A percentile compares a stretch with the other conserved stretches of the same genome.
phyloP scores from a whole-genome alignment of 2,888 invertebrate genomes.

The Cosmia pyralina region DNA sequence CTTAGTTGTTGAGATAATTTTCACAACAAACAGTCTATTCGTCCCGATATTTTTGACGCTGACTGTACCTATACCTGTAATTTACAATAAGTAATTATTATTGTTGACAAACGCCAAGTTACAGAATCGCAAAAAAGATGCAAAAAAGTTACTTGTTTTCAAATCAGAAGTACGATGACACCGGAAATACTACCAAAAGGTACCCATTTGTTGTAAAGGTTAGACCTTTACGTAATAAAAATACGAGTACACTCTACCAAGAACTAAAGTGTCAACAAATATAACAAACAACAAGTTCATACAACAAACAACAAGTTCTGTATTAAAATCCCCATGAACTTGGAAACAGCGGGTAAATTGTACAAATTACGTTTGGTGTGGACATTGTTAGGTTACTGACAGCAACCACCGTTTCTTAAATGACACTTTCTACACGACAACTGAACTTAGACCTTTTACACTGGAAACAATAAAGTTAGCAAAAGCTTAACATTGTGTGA shows the following conservation, averaged over 20 bases:
- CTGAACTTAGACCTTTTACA: conserved; percentile 29
- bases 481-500: conserved; percentile 6
- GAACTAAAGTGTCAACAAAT: not conserved
- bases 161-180: too few relatives aligned
- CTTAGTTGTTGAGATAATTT: too few relatives aligned
- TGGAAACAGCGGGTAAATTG: not conserved
- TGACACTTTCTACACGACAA: conserved; percentile 17
- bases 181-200: too few relatives aligned
- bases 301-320: too few relatives aligned
- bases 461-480: conserved; percentile 2
- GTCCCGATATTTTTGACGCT: too few relatives aligned
- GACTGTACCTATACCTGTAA: too few relatives aligned
- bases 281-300: too few relatives aligned
- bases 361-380: conserved; percentile 3
- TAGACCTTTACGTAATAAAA: not conserved
- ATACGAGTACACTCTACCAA: not conserved
- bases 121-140: not conserved
- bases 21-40: too few relatives aligned
- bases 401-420: conserved; percentile 32
- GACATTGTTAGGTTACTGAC: conserved; percentile 46
- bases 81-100: too few relatives aligned
- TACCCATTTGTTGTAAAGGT: not conserved
- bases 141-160: too few relatives aligned
- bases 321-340: not conserved
- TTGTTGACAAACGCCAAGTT: not conserved